phyloP scores from a whole-genome alignment of 2,888 invertebrate genomes.

The Pandemis cinnamomeana region DNA sequence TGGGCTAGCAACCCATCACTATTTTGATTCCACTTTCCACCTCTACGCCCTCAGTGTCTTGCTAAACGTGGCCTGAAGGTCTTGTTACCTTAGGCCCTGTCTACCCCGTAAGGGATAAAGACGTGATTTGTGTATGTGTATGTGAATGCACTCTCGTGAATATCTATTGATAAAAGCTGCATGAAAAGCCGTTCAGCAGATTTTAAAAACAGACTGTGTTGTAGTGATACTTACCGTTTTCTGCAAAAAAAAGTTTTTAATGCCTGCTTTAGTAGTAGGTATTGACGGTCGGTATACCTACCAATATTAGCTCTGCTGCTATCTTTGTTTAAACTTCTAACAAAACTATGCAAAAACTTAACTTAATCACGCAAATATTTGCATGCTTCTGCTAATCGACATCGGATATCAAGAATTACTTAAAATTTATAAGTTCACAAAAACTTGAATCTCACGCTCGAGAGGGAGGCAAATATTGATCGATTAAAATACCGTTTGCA shows the following conservation, averaged over 20 bases:
- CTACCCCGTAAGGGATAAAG: too few relatives aligned
- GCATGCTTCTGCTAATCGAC: slow-evolving; percentile 1
- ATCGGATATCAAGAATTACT: neutral
- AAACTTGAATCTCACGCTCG: slow-evolving; percentile 25
- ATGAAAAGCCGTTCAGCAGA: too few relatives aligned
- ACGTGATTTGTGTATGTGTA: too few relatives aligned
- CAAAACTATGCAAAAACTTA: neutral
- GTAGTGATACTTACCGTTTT: too few relatives aligned
- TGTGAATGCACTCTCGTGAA: too few relatives aligned
- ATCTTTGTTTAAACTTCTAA: neutral
- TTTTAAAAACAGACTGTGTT: too few relatives aligned
- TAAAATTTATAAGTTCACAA: slow-evolving; percentile 11
- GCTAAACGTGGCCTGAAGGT: too few relatives aligned
- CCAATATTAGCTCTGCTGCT: neutral
- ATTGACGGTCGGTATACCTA: neutral
- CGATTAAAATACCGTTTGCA: slow-evolving; percentile 29
- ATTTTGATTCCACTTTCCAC: too few relatives aligned
- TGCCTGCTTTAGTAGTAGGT: neutral
- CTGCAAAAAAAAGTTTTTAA: neutral
- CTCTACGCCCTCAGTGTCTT: too few relatives aligned
- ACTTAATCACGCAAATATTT: neutral
- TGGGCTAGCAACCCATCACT: too few relatives aligned
- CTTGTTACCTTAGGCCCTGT: too few relatives aligned
- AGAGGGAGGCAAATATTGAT: slow-evolving; percentile 25
- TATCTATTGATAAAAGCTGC: too few relatives aligned